phyloP scores from a whole-genome alignment of 1,140 invertebrate genomes.

The Ceratitis capitata region DNA sequence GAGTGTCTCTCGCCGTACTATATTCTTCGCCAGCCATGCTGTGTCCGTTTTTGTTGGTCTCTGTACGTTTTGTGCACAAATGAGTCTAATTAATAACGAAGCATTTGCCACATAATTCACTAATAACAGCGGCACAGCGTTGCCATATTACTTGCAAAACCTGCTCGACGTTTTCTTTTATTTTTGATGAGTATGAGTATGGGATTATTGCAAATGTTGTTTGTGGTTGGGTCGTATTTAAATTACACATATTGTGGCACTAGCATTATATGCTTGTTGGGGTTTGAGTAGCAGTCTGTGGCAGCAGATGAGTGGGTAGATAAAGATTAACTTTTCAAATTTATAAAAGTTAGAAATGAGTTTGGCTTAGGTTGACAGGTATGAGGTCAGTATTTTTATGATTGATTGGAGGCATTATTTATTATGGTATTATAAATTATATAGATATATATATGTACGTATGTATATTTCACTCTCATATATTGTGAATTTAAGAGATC shows the following conservation, averaged over 20 bases:
- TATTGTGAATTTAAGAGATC: no score
- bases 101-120: conserved; percentile 60
- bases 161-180: background rate
- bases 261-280: background rate
- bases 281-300: background rate
- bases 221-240: conserved; percentile 7
- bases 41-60: background rate
- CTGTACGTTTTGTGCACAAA: conserved; percentile 45
- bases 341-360: background rate
- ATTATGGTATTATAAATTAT: no score
- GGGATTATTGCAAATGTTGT: background rate
- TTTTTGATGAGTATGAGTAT: background rate
- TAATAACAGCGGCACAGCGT: conserved; percentile 29
- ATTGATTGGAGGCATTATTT: background rate
- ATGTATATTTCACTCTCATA: no score
- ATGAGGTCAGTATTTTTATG: background rate
- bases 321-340: background rate
- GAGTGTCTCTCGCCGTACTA: background rate
- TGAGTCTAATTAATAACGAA: conserved; percentile 65
- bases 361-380: background rate
- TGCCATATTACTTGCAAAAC: conserved; percentile 30
- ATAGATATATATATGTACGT: no score
- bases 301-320: background rate
- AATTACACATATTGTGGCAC: conserved; percentile 20
- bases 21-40: background rate